These are phyloP conservation scores for Opisthocomus hoazin DNA, from an alignment of 2,113 vertebrate species.

Conservation along the genomic window DNA sequence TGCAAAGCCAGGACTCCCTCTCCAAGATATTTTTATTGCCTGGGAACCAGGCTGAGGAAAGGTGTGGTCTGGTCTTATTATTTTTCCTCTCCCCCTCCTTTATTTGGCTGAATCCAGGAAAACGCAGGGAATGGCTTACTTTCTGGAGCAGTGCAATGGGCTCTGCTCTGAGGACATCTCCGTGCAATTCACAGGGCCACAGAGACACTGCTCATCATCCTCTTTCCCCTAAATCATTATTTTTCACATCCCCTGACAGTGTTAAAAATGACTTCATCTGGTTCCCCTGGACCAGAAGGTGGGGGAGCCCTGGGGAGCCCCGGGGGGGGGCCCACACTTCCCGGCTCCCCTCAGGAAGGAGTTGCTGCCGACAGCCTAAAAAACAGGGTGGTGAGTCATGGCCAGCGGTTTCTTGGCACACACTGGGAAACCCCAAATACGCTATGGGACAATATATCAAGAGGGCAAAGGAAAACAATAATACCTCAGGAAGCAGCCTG, in stretches of 20 bases:
- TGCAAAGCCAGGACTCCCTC: background rate
- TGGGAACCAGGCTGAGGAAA: slow-evolving; percentile 19
- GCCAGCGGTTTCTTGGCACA: background rate
- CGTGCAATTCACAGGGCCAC: background rate
- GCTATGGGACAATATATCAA: slow-evolving; percentile 2
- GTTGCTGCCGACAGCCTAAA: background rate
- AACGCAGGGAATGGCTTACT: background rate
- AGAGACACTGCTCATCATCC: background rate
- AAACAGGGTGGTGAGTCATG: background rate
- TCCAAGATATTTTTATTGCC: slow-evolving; percentile 12
- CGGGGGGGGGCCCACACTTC: accelerated
- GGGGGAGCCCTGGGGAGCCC: background rate
- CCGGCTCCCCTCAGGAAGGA: background rate
- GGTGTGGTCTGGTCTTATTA: background rate
- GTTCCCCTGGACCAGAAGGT: background rate
- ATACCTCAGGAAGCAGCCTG: slow-evolving; percentile 32
- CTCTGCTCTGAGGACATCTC: background rate
- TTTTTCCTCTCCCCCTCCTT: background rate
- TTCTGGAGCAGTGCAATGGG: accelerated
- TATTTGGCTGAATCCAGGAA: background rate
- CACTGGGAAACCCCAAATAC: background rate
- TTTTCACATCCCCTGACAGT: accelerated
- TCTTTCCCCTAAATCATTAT: background rate
- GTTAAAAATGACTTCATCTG: background rate
- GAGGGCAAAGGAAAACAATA: background rate